Conservation (phyloP, 1,140 invertebrate species). For the Homarus americanus region DNA sequence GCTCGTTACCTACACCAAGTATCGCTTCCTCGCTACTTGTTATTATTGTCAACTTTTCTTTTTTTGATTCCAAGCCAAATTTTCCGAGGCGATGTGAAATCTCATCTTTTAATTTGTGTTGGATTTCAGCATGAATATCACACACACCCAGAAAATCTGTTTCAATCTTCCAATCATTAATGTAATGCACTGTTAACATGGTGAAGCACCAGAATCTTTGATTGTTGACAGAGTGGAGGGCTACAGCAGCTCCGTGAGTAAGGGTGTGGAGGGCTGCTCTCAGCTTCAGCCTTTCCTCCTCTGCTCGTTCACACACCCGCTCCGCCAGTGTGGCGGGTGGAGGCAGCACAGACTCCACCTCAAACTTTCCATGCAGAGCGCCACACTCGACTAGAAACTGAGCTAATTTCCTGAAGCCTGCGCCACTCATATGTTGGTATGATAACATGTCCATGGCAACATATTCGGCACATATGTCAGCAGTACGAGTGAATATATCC, state of each 20-base stretch:
- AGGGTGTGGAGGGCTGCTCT: background rate
- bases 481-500: background rate
- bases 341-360: constrained; percentile 7
- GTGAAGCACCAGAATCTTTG: background rate
- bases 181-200: background rate
- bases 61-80: background rate
- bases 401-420: constrained; percentile 9
- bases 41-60: background rate
- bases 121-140: background rate
- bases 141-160: constrained; percentile 2
- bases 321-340: background rate
- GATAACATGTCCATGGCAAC: constrained; percentile 19
- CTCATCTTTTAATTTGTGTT: background rate
- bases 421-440: background rate
- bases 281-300: background rate
- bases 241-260: background rate
- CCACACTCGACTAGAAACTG: constrained; percentile 34
- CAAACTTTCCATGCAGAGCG: background rate
- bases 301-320: background rate
- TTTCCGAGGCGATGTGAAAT: background rate
- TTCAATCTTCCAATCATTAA: constrained; percentile 9
- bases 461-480: constrained; percentile 21
- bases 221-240: background rate
- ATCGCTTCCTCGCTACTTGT: background rate
- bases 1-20: background rate